Base-by-base conservation (phyloP, 2,113 vertebrate species). In the Salvelinus fontinalis region DNA sequence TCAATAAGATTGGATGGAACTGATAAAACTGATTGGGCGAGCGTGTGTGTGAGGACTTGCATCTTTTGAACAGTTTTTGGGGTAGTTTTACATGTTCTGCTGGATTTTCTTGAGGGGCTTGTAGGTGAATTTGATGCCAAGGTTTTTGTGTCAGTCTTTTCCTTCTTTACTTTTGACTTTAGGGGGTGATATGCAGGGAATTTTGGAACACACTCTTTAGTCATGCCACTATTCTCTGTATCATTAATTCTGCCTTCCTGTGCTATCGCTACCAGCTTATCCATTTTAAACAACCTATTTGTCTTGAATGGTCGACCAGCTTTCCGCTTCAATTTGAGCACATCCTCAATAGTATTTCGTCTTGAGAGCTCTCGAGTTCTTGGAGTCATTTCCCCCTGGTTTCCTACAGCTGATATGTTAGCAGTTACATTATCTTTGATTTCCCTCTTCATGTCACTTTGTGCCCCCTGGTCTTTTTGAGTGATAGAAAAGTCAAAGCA, bases 281-380 rank as follows among this genome's bases (percentile, higher is more conserved):
- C 48, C 70, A 78, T 67, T 67, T 67, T 57, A 3, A 57, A 34
- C 18, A 72, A 29, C 9, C 48, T 78, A n/a, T 68, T 67, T 78
- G 73, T 73, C 62, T 68, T 68, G 3, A 34, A 44, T 18, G 76
- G 76, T 31, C 76, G 64, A 1, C 76, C 76, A 24, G 7, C 13
- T 60, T 73, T 78, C 24, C 48, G 49, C 26, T 78, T 78, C 13
- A 60, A n/a, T 68, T 78, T 39, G n/a, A 65, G 31, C 31, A 73
- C n/a, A 60, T 65, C 59, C 34, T 14, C 57, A 24, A 48, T 64
- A 22, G n/a, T 64, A 31, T 9, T 73, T 16, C 16, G 9, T 48
- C 31, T 11, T 26, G 31, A 71, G 44, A 7, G 4, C 18, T 73
- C 72, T 68, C 8, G 67, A 39, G 27, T 16, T 1, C 18, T 68